These are phyloP conservation scores for Steromphala cineraria DNA, from an alignment of 2,888 invertebrate species.

Conservation along the genomic window DNA sequence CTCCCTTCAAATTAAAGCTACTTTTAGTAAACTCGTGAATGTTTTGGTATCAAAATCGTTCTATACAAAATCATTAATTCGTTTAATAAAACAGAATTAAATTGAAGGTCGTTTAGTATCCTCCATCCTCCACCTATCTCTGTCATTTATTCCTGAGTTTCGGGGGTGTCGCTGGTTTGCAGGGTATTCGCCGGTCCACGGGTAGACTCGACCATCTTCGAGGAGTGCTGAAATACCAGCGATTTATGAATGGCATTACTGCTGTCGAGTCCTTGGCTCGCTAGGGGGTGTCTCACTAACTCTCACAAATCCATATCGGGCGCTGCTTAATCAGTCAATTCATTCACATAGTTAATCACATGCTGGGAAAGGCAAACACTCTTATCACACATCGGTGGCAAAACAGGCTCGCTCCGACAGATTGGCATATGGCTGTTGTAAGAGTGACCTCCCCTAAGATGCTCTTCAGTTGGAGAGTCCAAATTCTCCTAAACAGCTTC, in stretches of 20 bases:
- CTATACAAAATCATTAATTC: too few relatives aligned
- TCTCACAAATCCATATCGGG: not conserved
- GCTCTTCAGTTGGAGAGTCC: not conserved
- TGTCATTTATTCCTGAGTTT: too few relatives aligned
- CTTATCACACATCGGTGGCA: not conserved
- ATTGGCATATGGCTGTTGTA: not conserved
- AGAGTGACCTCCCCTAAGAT: conserved; percentile 17
- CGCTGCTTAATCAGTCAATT: not conserved
- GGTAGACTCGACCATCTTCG: too few relatives aligned
- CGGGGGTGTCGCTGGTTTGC: too few relatives aligned
- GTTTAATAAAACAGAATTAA: too few relatives aligned
- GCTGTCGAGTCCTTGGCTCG: not conserved
- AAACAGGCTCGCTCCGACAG: not conserved
- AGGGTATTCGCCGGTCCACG: too few relatives aligned
- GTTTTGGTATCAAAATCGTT: too few relatives aligned
- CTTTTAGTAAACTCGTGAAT: too few relatives aligned
- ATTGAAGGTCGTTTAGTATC: too few relatives aligned
- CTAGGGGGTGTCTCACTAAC: not conserved
- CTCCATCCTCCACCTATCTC: too few relatives aligned
- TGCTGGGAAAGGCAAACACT: conserved; percentile 7
- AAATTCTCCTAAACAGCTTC: not conserved
- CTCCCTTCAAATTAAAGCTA: too few relatives aligned
- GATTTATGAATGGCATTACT: not conserved
- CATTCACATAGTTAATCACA: conserved; percentile 12
- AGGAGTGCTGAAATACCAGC: not conserved